These are phyloP conservation scores for Typhlichthys eigenmanni DNA, from an alignment of 2,797 vertebrate species.

Conservation along the genomic window DNA sequence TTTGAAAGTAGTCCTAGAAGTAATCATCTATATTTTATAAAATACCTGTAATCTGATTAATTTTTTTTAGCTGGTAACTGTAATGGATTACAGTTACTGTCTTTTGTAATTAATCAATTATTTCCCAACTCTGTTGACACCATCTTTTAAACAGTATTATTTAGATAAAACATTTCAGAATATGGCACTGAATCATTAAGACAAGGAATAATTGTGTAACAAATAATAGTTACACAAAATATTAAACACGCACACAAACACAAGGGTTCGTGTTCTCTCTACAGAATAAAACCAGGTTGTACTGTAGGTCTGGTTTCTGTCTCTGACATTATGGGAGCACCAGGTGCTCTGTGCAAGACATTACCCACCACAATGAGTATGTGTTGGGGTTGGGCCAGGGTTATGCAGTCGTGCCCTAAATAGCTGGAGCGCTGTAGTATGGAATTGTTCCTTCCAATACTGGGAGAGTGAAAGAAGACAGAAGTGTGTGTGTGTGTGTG, in stretches of 20 bases:
- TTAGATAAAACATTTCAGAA: too few relatives aligned
- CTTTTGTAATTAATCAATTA: too few relatives aligned
- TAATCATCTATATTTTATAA: too few relatives aligned
- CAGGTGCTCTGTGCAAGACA: constrained; percentile 48
- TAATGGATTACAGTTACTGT: too few relatives aligned
- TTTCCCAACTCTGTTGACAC: too few relatives aligned
- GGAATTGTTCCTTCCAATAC: background rate
- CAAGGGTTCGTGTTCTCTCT: constrained; percentile 1
- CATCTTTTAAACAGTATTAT: too few relatives aligned
- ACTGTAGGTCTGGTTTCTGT: constrained; percentile 32
- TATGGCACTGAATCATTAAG: too few relatives aligned
- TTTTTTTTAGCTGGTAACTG: too few relatives aligned
- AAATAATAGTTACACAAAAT: too few relatives aligned
- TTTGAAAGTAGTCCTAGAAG: too few relatives aligned
- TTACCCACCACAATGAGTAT: constrained; percentile 18
- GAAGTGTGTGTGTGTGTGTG: background rate
- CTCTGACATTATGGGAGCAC: constrained; percentile 58
- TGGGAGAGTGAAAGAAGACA: constrained; percentile 16
- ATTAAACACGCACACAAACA: background rate
- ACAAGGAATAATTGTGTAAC: too few relatives aligned
- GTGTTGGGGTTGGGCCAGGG: constrained; percentile 2
- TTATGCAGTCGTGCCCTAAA: constrained; percentile 23
- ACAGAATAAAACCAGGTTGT: constrained; percentile 32
- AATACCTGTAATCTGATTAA: too few relatives aligned
- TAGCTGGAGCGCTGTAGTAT: background rate